These are phyloP conservation scores for Agelastica alni DNA, from an alignment of 2,888 invertebrate genomes.

Conservation along the genomic window DNA sequence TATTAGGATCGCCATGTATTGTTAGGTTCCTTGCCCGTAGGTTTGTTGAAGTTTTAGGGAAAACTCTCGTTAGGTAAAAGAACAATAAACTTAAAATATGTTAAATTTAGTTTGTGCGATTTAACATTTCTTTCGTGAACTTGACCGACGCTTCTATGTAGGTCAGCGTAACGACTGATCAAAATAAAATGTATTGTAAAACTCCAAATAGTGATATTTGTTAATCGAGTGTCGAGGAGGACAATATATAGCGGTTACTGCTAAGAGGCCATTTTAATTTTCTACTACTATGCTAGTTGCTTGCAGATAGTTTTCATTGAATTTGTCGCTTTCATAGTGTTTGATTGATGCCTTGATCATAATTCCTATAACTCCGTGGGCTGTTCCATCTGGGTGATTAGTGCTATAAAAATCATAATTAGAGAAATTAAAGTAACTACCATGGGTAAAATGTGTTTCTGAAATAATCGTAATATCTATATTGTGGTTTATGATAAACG, in stretches of 20 bases:
- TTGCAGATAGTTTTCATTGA: background rate
- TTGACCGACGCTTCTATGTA: too few species aligned
- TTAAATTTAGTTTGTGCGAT: too few species aligned
- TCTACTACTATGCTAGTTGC: too few species aligned
- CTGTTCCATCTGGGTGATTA: too few species aligned
- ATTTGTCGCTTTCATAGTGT: background rate
- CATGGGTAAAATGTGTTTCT: background rate
- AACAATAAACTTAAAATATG: too few species aligned
- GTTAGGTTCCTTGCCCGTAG: too few species aligned
- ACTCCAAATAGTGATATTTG: background rate
- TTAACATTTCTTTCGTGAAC: too few species aligned
- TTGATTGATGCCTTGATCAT: background rate
- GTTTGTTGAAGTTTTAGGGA: too few species aligned
- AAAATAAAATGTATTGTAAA: background rate
- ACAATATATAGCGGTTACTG: background rate
- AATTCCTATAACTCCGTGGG: background rate
- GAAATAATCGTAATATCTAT: background rate
- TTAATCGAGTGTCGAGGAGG: background rate
- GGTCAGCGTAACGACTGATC: too few species aligned
- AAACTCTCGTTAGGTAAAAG: too few species aligned
- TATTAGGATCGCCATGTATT: too few species aligned
- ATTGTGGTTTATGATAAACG: background rate
- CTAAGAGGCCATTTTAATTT: background rate
- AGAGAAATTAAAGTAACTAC: background rate
- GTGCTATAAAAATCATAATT: too few species aligned